Evolutionary conservation across 2,113 vertebrate species (phyloP).

Genomic region (Vulpes vulpes): DNA sequence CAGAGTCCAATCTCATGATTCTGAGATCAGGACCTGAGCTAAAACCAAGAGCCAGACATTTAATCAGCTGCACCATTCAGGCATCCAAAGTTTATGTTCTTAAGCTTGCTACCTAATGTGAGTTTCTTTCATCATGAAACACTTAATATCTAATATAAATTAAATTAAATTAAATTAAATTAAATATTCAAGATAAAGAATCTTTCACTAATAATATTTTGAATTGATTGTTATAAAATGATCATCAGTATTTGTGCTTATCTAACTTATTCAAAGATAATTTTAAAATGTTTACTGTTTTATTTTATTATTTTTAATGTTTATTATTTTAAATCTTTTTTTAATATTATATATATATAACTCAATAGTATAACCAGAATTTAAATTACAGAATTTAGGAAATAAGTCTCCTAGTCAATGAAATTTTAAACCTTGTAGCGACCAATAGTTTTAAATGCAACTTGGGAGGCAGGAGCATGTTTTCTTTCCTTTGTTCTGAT

Average conservation of each 20-base stretch:
- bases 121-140: background rate
- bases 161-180: background rate
- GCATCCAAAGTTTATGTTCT: background rate
- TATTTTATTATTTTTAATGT: background rate
- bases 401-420: background rate
- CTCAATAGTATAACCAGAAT: background rate
- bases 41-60: background rate
- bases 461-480: background rate
- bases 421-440: background rate
- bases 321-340: background rate
- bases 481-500: background rate
- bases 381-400: background rate
- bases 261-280: background rate
- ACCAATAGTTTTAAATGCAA: background rate
- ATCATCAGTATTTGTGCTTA: background rate
- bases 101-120: background rate
- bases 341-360: background rate
- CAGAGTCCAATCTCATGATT: background rate
- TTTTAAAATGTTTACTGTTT: background rate
- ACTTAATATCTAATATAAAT: background rate
- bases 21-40: background rate
- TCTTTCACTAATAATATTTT: background rate
- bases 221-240: background rate
- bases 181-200: background rate
- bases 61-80: background rate